phyloP scores from a whole-genome alignment of 1,140 invertebrate genomes.

The Drosophila sproati region DNA sequence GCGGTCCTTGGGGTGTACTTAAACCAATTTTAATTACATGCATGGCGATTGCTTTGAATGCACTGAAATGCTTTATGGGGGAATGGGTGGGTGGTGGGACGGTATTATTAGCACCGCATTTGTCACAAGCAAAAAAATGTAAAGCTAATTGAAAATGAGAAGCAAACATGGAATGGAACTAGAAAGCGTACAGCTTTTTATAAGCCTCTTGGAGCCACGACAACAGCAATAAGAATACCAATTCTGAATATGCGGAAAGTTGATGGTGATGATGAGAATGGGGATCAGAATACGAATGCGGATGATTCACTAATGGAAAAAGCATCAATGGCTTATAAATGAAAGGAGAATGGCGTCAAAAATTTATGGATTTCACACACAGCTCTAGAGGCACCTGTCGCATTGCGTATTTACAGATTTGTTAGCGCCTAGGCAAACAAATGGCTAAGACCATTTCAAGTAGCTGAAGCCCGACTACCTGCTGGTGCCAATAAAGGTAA shows the following conservation, averaged over 20 bases:
- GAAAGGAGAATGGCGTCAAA: constrained; percentile 60
- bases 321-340: constrained; percentile 80
- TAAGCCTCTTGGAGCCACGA: constrained; percentile 46
- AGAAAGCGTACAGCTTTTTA: constrained; percentile 25
- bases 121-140: constrained; percentile 53
- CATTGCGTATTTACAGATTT: constrained; percentile 50
- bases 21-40: constrained; percentile 79
- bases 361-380: constrained; percentile 74
- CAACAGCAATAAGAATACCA: constrained; percentile 30
- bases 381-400: constrained; percentile 38
- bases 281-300: constrained; percentile 29
- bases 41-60: constrained; percentile 61
- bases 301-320: constrained; percentile 76
- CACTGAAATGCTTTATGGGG: background rate
- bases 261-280: constrained; percentile 6
- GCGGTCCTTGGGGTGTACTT: constrained; percentile 50
- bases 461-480: constrained; percentile 30
- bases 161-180: constrained; percentile 27
- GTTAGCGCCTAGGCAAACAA: constrained; percentile 34
- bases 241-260: constrained; percentile 15
- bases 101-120: constrained; percentile 58
- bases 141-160: constrained; percentile 69
- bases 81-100: constrained; percentile 5
- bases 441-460: constrained; percentile 62
- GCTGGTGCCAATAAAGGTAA: constrained; percentile 50